Evolutionary conservation across 2,797 vertebrate genomes (phyloP).

Genomic region (Rhabdomys pumilio): DNA sequence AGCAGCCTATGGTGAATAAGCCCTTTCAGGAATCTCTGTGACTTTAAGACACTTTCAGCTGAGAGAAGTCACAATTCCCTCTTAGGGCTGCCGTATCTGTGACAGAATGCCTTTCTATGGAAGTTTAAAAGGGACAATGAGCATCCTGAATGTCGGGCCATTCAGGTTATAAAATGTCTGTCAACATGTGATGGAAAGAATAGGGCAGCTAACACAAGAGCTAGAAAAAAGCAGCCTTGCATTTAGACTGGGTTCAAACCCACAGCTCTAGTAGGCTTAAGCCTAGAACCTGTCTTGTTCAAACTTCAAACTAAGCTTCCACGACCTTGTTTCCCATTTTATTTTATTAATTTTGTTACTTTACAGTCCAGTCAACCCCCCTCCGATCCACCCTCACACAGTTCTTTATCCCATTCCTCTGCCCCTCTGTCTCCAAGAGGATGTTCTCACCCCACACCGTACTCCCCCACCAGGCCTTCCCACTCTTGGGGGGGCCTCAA

Average conservation of each 20-base stretch:
- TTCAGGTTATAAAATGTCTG: neutral
- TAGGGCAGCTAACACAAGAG: neutral
- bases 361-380: too few species aligned
- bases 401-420: too few species aligned
- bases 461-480: too few species aligned
- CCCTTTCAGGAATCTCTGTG: neutral
- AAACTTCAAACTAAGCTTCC: neutral
- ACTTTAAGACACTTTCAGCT: constrained; percentile 18
- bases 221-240: neutral
- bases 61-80: neutral
- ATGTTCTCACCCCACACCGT: too few species aligned
- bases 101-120: neutral
- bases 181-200: neutral
- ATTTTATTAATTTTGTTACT: too few species aligned
- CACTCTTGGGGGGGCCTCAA: too few species aligned
- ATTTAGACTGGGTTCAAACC: neutral
- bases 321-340: neutral
- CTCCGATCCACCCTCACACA: too few species aligned
- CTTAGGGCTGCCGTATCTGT: neutral
- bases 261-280: too few species aligned
- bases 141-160: neutral
- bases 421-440: too few species aligned
- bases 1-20: neutral
- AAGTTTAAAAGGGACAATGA: neutral
- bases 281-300: neutral